These are phyloP conservation scores for Papilio glaucus DNA, from an alignment of 1,140 invertebrate genomes.

Conservation along the genomic window DNA sequence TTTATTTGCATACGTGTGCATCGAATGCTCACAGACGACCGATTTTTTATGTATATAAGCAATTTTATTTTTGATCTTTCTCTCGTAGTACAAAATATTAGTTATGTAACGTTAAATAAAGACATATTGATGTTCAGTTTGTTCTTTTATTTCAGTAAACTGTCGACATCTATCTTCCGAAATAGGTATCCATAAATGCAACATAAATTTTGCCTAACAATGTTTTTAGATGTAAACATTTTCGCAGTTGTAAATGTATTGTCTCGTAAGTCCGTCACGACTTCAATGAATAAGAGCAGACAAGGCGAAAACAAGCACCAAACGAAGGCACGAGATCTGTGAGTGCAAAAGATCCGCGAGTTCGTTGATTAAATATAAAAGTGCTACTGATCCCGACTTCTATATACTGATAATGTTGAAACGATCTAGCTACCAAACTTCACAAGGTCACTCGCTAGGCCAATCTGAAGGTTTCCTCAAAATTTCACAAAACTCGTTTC, in stretches of 20 bases:
- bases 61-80: conserved; percentile 67
- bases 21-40: conserved; percentile 39
- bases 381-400: too few species aligned
- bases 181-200: neutral
- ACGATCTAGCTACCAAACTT: too few species aligned
- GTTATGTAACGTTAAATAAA: conserved; percentile 78
- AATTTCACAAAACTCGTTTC: too few species aligned
- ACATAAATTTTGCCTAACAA: neutral
- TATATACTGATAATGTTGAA: too few species aligned
- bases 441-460: too few species aligned
- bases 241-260: neutral
- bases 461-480: too few species aligned
- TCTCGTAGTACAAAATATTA: conserved; percentile 81
- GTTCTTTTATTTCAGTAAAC: conserved; percentile 48
- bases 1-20: conserved; percentile 23
- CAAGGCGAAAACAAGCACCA: too few species aligned
- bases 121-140: conserved; percentile 77
- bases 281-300: conserved; percentile 39
- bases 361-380: too few species aligned
- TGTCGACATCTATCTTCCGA: neutral
- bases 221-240: neutral
- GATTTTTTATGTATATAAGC: conserved; percentile 76
- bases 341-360: too few species aligned
- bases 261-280: conserved; percentile 2
- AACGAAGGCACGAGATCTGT: too few species aligned